Evolutionary conservation across 2,113 vertebrate species (phyloP).

Genomic region (Rhagologus leucostigma): DNA sequence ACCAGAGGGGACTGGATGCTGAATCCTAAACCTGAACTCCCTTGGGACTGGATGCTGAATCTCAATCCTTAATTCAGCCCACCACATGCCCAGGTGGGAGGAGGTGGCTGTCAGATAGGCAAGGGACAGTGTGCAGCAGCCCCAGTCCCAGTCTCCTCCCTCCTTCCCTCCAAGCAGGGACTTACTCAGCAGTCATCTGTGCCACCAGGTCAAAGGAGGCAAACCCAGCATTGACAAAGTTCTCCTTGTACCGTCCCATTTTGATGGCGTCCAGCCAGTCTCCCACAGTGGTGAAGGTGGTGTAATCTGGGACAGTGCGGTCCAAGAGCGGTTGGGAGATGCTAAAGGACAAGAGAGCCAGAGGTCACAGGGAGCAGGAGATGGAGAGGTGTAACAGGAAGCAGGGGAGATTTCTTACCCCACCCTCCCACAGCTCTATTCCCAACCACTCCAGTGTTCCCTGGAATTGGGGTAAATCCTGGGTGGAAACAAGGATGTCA

Average conservation of each 20-base stretch:
- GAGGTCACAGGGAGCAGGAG: slow-evolving; percentile 52
- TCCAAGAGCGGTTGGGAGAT: slow-evolving; percentile 96
- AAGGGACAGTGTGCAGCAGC: background rate
- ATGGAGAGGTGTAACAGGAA: background rate
- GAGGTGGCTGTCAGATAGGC: background rate
- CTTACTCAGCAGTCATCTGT: slow-evolving; percentile 99
- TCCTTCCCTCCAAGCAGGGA: background rate
- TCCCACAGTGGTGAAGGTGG: slow-evolving; percentile 96
- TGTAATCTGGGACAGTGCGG: slow-evolving; percentile 96
- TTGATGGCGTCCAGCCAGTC: slow-evolving; percentile 99
- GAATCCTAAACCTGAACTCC: background rate
- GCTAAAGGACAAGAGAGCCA: slow-evolving; percentile 71
- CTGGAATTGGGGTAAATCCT: background rate
- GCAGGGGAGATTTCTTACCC: background rate
- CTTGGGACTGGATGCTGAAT: background rate
- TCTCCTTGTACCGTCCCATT: slow-evolving; percentile 98
- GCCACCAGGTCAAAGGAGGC: slow-evolving; percentile 98
- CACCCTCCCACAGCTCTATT: background rate
- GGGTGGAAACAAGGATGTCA: slow-evolving; percentile 21
- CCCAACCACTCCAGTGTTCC: background rate
- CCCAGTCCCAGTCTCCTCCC: background rate
- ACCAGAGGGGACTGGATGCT: background rate
- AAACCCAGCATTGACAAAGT: slow-evolving; percentile 94
- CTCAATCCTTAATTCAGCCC: background rate
- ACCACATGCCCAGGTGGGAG: accelerated